Percentiles rank a stretch among this genome's conserved stretches.
phyloP scores from a whole-genome alignment of 2,113 vertebrate species.

The Anseranas semipalmata region DNA sequence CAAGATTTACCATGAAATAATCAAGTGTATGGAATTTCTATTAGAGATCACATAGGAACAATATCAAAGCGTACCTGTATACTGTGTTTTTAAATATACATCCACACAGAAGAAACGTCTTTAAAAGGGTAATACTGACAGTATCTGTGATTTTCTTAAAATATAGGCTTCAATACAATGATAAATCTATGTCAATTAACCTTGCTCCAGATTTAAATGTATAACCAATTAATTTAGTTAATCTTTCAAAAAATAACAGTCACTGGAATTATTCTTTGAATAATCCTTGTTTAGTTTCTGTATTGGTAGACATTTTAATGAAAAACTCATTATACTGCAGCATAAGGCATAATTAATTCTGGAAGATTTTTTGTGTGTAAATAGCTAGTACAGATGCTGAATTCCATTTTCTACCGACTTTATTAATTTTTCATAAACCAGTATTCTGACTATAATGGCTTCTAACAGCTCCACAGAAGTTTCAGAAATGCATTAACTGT shows the following conservation, averaged over 20 bases:
- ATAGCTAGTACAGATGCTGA: constrained; percentile 64
- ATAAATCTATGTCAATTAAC: constrained; percentile 44
- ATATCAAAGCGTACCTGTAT: background rate
- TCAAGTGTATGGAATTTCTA: background rate
- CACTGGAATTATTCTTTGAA: constrained; percentile 66
- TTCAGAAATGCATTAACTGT: constrained; percentile 64
- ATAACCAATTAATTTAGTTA: constrained; percentile 74
- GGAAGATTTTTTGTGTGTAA: constrained; percentile 67
- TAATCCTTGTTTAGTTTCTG: constrained; percentile 74
- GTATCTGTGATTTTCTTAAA: background rate
- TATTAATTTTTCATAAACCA: constrained; percentile 78
- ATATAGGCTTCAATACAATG: background rate
- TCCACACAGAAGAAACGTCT: background rate
- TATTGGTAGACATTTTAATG: constrained; percentile 74
- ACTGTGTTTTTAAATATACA: background rate
- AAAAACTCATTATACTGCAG: constrained; percentile 75
- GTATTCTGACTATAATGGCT: constrained; percentile 69
- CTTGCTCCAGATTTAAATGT: constrained; percentile 61
- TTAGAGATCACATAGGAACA: background rate
- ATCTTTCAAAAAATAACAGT: constrained; percentile 64
- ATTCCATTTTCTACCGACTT: constrained; percentile 70
- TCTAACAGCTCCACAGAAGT: constrained; percentile 68
- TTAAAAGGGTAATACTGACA: background rate
- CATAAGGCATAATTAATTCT: constrained; percentile 76
- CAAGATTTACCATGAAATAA: background rate